Base-by-base conservation (phyloP, 1,140 invertebrate species). In the Acromyrmex echinatior region DNA sequence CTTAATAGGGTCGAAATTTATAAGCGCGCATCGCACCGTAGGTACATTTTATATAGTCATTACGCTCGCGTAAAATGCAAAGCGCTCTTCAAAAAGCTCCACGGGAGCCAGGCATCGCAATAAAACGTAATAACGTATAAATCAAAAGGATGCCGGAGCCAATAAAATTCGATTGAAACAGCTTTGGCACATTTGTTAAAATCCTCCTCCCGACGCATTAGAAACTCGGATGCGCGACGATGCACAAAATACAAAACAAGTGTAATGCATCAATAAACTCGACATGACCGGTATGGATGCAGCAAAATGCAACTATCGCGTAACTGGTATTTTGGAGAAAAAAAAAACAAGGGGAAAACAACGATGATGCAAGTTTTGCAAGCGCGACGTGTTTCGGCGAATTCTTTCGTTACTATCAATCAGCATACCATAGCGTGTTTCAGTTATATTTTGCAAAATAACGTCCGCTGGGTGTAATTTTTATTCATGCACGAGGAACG, bases 91-190 rank as follows among this genome's bases (percentile, higher is more conserved):
- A 35, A 60, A 73, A 62, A 62, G 56, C 70, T 35, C n/a, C n/a
- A 53, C n/a, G 56, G 10, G 68, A 45, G 39, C 25, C 18, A 3
- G 25, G 45, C 58, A 28, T 45, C 14, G 56, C 14, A 84, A 84
- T 84, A 76, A 76, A 84, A 84, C 70, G 80, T 74, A 74, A 84
- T 76, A 76, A 76, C 70, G 70, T 74, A 84, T 84, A 84, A 74
- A 84, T 84, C 70, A 84, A 74, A 76, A 84, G 18, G 25, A 51
- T 51, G 58, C 58, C 14, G 16, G 39, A 28, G 58, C 39, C 66
- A 76, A 84, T 76, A 76, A 70, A 60, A 84, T 76, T 76, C 56
- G 70, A 84, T 84, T 51, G 68, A 62, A 63, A 58, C 39, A 62
- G 70, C 56, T 84, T 84, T 84, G 70, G 39, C 28, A 51, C 80